Base-by-base conservation (phyloP, 2,797 vertebrate species). In the Sciurus vulgaris region DNA sequence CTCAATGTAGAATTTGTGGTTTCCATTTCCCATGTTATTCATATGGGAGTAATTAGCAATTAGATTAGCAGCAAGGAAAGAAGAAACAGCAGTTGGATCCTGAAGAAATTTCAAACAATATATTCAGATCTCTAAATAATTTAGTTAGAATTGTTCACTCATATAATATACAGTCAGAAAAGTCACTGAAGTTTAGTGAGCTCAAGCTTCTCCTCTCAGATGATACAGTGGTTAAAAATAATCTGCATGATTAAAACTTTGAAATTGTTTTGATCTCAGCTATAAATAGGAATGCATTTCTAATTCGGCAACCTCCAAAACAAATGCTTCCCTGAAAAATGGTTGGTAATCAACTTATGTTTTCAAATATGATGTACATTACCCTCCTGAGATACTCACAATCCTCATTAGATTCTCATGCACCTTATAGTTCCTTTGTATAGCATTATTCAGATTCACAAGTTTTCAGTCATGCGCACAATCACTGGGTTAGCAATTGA, bases 31-130 rank as follows among this genome's bases (percentile, higher is more conserved):
- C 44, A 44, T 49, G 61, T 87, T 91, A 67, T 65, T 91, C 51
- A 82, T 78, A 93, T 85, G 24, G 24, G 20, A 35, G n/a, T 73
- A 95, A 97, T 91, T 94, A 95, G 78, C 59, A 87, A 95, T 95
- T 95, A 78, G 74, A 61, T n/a, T 89, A 91, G n/a, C 49, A 85
- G 44, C 49, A 87, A 89, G 70, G 56, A 95, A 18, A 95, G 17
- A 93, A 85, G n/a, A 30, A 51, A 89, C 24, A 86, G 51, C 22
- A 87, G 33, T 38, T 93, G 86, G 4, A 49, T 94, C 72, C 83
- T 82, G 49, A 61, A 94, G 77, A 95, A 96, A 88, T 89, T 63
- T 69, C 56, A 94, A 94, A 94, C 63, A 89, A 74, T 65, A 49
- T 89, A 72, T 47, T 93, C 41, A 89, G 65, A 85, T 83, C 59